phyloP scores from a whole-genome alignment of 2,888 invertebrate species.

The Achlya flavicornis region DNA sequence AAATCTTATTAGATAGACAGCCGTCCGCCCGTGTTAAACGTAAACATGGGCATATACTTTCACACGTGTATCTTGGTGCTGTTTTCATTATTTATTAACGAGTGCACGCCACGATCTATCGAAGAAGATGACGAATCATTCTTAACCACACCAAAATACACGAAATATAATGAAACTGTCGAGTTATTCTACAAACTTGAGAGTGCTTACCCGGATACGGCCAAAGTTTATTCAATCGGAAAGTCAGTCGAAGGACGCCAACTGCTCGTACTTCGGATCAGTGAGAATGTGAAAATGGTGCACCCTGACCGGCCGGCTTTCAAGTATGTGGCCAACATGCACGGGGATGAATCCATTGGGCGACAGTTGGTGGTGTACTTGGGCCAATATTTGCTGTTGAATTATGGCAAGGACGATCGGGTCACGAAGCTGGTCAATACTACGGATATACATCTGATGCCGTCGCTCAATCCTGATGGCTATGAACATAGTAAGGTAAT shows the following conservation, averaged over 20 bases:
- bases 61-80: constrained; percentile 60
- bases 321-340: constrained; percentile 98
- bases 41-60: constrained; percentile 54
- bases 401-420: constrained; percentile 87
- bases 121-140: constrained; percentile 81
- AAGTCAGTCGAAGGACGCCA: constrained; percentile 92
- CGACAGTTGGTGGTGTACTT: constrained; percentile 92
- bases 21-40: constrained; percentile 19
- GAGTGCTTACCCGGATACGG: constrained; percentile 86
- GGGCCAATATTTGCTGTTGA: constrained; percentile 91
- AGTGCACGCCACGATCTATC: constrained; percentile 61
- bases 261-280: constrained; percentile 92
- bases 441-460: constrained; percentile 97
- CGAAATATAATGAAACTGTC: constrained; percentile 88
- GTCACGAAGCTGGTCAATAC: constrained; percentile 91
- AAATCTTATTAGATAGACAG: constrained; percentile 17
- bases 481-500: constrained; percentile 92
- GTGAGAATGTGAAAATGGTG: constrained; percentile 84
- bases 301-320: constrained; percentile 92
- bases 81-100: constrained; percentile 62
- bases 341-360: constrained; percentile 96
- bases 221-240: constrained; percentile 90
- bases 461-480: constrained; percentile 98
- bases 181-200: constrained; percentile 85
- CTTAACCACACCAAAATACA: constrained; percentile 85